phyloP scores from a whole-genome alignment of 2,797 vertebrate genomes.

The Gymnocypris eckloni region DNA sequence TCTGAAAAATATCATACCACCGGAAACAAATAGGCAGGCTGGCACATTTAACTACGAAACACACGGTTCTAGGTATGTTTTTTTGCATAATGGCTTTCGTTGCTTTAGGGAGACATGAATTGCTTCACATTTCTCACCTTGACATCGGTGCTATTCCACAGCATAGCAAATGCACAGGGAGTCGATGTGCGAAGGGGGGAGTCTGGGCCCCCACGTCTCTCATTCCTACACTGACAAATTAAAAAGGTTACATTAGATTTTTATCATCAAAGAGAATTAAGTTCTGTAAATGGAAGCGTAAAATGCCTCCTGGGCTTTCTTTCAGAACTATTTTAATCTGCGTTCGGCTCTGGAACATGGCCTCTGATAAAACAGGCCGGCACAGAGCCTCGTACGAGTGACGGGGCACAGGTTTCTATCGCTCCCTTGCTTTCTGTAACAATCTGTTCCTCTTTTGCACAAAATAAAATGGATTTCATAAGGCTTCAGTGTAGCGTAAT shows the following conservation, averaged over 20 bases:
- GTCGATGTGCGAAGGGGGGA: slow-evolving; percentile 14
- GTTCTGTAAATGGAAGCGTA: slow-evolving; percentile 64
- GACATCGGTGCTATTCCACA: slow-evolving; percentile 20
- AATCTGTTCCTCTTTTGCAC: slow-evolving; percentile 12
- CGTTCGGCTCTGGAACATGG: slow-evolving; percentile 39
- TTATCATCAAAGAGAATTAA: slow-evolving; percentile 68
- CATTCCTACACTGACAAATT: slow-evolving; percentile 54
- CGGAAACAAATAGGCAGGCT: slow-evolving; percentile 46
- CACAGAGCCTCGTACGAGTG: slow-evolving; percentile 29
- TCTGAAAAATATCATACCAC: slow-evolving; percentile 30
- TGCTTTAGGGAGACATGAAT: slow-evolving; percentile 69
- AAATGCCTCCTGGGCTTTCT: slow-evolving; percentile 59
- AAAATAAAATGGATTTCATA: slow-evolving; percentile 17
- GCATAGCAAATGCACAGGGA: slow-evolving; percentile 6
- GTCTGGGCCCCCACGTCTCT: slow-evolving; percentile 37
- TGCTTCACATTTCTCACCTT: slow-evolving; percentile 57
- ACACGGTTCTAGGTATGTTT: slow-evolving; percentile 62
- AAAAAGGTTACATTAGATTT: slow-evolving; percentile 66
- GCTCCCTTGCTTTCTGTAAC: neutral
- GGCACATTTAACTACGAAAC: slow-evolving; percentile 47
- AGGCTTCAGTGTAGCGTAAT: slow-evolving; percentile 8
- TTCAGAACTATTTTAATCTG: slow-evolving; percentile 60
- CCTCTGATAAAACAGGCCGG: slow-evolving; percentile 48
- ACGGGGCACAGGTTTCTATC: slow-evolving; percentile 15
- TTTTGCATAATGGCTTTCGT: slow-evolving; percentile 66